A percentile compares a stretch with the other conserved stretches of the same genome.
Evolutionary conservation across 2,888 invertebrate genomes (phyloP).

Genomic region (Oscheius sp.): DNA sequence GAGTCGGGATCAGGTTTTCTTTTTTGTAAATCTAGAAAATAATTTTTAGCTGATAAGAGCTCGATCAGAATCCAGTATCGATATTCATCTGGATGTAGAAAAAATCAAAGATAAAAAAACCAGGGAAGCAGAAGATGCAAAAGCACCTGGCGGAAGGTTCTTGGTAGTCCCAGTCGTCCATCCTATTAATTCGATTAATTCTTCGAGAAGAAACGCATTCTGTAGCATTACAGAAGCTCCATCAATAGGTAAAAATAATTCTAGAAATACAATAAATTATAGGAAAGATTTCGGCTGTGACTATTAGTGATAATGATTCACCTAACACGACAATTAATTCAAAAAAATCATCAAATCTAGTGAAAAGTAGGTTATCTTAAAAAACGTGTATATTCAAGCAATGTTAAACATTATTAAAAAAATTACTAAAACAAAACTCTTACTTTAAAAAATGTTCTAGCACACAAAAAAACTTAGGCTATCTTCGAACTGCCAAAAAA

Average conservation of each 20-base stretch:
- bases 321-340: not conserved
- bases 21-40: slow-evolving; percentile 13
- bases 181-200: slow-evolving; percentile 21
- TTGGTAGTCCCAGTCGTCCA: not conserved
- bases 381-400: too few species aligned
- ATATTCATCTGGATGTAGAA: not conserved
- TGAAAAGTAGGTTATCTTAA: slow-evolving; percentile 35
- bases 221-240: slow-evolving; percentile 37
- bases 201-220: slow-evolving; percentile 43
- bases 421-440: too few species aligned
- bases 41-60: not conserved
- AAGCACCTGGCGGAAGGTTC: not conserved
- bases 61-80: slow-evolving; percentile 9
- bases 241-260: not conserved
- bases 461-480: slow-evolving; percentile 39
- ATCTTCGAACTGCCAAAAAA: slow-evolving; percentile 61
- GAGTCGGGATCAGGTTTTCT: slow-evolving; percentile 38
- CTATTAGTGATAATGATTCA: not conserved
- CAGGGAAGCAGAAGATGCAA: slow-evolving; percentile 13
- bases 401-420: too few species aligned
- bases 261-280: not conserved
- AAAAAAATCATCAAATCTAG: slow-evolving; percentile 40
- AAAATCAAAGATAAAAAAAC: not conserved
- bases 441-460: too few species aligned
- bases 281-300: slow-evolving; percentile 1